These are phyloP conservation scores for Amblyjoppa fuscipennis DNA, from an alignment of 2,888 invertebrate species.

Conservation along the genomic window DNA sequence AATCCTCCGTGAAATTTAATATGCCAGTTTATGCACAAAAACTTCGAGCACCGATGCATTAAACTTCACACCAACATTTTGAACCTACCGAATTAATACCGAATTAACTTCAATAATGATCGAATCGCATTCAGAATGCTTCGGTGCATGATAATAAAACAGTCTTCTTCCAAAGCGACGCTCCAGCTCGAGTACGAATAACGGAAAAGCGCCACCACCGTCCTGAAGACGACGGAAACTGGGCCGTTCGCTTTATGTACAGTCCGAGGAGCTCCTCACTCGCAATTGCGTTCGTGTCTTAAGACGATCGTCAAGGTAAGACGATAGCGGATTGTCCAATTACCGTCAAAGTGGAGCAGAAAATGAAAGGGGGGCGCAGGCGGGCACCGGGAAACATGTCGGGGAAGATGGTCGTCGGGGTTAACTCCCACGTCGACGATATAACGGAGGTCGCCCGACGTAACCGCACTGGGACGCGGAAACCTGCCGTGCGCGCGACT, in stretches of 20 bases:
- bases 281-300: slow-evolving; percentile 3
- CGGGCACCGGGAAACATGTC: slow-evolving; percentile 14
- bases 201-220: neutral
- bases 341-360: slow-evolving; percentile 20
- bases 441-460: slow-evolving; percentile 32
- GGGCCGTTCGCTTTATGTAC: too few relatives aligned
- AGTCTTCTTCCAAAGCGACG: too few relatives aligned
- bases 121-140: too few relatives aligned
- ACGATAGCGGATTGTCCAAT: slow-evolving; percentile 25
- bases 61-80: too few relatives aligned
- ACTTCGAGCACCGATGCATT: too few relatives aligned
- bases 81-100: too few relatives aligned
- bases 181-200: neutral
- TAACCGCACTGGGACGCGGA: slow-evolving; percentile 1
- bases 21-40: too few relatives aligned
- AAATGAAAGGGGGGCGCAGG: neutral
- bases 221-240: too few relatives aligned
- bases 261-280: neutral
- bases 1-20: too few relatives aligned
- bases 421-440: slow-evolving; percentile 59
- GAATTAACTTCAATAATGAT: too few relatives aligned
- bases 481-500: slow-evolving; percentile 45
- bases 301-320: slow-evolving; percentile 1
- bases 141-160: too few relatives aligned
- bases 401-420: slow-evolving; percentile 28